Evolutionary conservation across 2,888 invertebrate genomes (phyloP).

Genomic region (Drosophila acutilabella): DNA sequence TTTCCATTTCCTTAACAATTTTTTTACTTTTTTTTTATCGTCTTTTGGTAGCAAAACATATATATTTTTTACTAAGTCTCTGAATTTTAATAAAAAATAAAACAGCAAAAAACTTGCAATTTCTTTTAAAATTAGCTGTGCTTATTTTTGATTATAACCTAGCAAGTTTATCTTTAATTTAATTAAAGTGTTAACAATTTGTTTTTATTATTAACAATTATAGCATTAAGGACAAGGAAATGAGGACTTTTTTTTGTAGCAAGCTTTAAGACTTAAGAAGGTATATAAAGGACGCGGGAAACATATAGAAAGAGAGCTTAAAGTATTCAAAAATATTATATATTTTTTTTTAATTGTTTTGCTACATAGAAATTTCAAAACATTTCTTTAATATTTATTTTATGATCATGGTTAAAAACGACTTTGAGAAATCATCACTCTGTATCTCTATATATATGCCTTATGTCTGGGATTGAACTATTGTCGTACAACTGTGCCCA

Average conservation of each 20-base stretch:
- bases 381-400: too few species aligned
- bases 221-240: background rate
- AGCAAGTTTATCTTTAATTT: background rate
- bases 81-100: background rate
- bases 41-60: background rate
- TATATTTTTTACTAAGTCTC: background rate
- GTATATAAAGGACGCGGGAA: too few species aligned
- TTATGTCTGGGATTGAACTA: constrained; percentile 4
- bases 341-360: too few species aligned
- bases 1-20: background rate
- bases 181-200: constrained; percentile 1
- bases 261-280: background rate
- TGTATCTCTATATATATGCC: too few species aligned
- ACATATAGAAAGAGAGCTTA: too few species aligned
- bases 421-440: too few species aligned
- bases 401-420: too few species aligned
- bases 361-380: too few species aligned
- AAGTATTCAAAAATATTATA: too few species aligned
- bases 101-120: background rate
- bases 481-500: constrained; percentile 7
- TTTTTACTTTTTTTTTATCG: background rate
- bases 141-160: background rate
- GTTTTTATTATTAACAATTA: constrained; percentile 14
- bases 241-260: background rate
- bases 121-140: background rate